These are phyloP conservation scores for Thaumetopoea pityocampa DNA, from an alignment of 1,140 invertebrate genomes.

Conservation along the genomic window DNA sequence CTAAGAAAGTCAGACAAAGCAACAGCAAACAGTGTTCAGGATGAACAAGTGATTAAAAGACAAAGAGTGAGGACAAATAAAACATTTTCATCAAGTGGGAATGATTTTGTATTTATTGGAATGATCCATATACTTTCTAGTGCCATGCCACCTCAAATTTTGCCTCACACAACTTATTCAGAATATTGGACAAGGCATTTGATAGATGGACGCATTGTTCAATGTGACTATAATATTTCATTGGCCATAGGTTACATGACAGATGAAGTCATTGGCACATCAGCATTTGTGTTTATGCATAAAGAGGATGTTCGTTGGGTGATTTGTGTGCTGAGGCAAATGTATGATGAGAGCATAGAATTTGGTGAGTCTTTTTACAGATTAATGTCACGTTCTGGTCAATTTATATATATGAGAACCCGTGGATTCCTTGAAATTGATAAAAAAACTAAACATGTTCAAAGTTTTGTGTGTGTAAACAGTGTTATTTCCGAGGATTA, in stretches of 20 bases:
- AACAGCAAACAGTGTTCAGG: constrained; percentile 58
- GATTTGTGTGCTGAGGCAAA: constrained; percentile 88
- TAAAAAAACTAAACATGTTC: constrained; percentile 82
- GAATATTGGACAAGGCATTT: constrained; percentile 92
- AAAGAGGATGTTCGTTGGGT: constrained; percentile 91
- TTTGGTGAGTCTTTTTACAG: constrained; percentile 90
- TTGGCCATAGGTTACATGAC: constrained; percentile 91
- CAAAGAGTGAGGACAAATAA: constrained; percentile 71
- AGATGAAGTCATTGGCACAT: constrained; percentile 88
- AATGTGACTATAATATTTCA: constrained; percentile 92
- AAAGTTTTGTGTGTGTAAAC: constrained; percentile 92
- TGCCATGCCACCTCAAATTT: constrained; percentile 81
- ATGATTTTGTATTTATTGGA: constrained; percentile 81
- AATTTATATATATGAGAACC: constrained; percentile 89
- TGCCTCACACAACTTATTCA: constrained; percentile 82
- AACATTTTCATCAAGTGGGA: constrained; percentile 75
- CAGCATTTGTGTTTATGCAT: constrained; percentile 92
- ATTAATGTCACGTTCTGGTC: constrained; percentile 85
- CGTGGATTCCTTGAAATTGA: constrained; percentile 89
- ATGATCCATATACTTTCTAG: constrained; percentile 82
- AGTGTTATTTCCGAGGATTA: constrained; percentile 85
- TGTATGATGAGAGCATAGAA: constrained; percentile 88
- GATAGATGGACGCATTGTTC: constrained; percentile 90
- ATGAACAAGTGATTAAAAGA: constrained; percentile 74
- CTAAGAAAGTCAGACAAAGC: constrained; percentile 76